A percentile compares a stretch with the other conserved stretches of the same genome.
Evolutionary conservation across 2,797 vertebrate genomes (phyloP).

Genomic region (Brachymystax lenok): DNA sequence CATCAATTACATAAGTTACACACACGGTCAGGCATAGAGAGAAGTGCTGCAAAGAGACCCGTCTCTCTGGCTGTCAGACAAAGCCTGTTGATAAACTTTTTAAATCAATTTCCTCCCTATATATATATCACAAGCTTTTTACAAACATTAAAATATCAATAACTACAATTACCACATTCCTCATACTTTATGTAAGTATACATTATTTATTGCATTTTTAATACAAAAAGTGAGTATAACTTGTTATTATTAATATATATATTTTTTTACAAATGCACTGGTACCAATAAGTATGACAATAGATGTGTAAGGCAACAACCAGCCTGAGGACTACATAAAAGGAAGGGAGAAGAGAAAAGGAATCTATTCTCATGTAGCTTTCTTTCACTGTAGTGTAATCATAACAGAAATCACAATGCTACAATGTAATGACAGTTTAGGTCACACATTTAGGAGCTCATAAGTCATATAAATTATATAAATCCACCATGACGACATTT

Average conservation of each 20-base stretch:
- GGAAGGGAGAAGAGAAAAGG: slow-evolving; percentile 20
- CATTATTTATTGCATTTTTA: slow-evolving; percentile 79
- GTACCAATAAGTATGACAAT: slow-evolving; percentile 70
- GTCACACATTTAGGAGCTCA: slow-evolving; percentile 1
- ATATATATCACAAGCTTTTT: slow-evolving; percentile 79
- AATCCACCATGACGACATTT: not conserved
- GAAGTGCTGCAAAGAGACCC: slow-evolving; percentile 42
- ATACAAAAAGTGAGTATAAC: slow-evolving; percentile 63
- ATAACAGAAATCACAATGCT: slow-evolving; percentile 7
- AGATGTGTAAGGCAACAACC: slow-evolving; percentile 79
- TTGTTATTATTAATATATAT: slow-evolving; percentile 35
- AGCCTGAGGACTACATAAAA: slow-evolving; percentile 57
- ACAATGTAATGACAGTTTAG: slow-evolving; percentile 5
- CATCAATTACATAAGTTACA: slow-evolving; percentile 16
- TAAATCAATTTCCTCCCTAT: slow-evolving; percentile 67
- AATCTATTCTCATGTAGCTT: not conserved
- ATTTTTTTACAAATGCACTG: slow-evolving; percentile 45
- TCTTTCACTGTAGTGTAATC: not conserved
- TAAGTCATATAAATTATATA: not conserved
- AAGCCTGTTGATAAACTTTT: slow-evolving; percentile 53
- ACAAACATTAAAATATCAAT: slow-evolving; percentile 85
- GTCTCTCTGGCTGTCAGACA: slow-evolving; percentile 39
- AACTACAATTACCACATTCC: slow-evolving; percentile 77
- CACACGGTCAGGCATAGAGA: slow-evolving; percentile 35
- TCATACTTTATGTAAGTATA: slow-evolving; percentile 74